phyloP scores from a whole-genome alignment of 2,113 vertebrate genomes.

The Saguinus imperator region DNA sequence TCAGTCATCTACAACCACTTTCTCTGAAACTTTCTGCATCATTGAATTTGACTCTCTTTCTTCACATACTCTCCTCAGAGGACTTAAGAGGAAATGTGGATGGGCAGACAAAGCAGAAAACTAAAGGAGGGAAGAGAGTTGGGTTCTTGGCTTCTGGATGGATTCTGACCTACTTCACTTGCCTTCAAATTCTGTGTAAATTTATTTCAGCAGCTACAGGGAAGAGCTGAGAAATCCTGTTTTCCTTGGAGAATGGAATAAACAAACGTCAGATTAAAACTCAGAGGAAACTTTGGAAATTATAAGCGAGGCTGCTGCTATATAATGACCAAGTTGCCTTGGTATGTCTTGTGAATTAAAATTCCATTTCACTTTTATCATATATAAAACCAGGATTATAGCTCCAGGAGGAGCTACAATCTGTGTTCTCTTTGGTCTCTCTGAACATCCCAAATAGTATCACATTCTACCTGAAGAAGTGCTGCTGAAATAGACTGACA shows the following conservation, averaged over 20 bases:
- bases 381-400: background rate
- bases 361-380: conserved; percentile 30
- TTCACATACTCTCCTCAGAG: background rate
- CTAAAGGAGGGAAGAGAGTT: background rate
- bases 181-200: background rate
- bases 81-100: background rate
- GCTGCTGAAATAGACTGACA: background rate
- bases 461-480: conserved; percentile 25
- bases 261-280: conserved; percentile 9
- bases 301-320: background rate
- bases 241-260: conserved; percentile 20
- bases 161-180: background rate
- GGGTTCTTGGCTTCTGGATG: background rate
- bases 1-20: background rate
- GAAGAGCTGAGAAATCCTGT: background rate
- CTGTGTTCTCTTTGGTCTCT: conserved; percentile 19
- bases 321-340: conserved; percentile 2
- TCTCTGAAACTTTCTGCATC: background rate
- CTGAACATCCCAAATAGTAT: conserved; percentile 16
- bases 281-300: conserved; percentile 12
- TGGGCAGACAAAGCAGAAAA: background rate
- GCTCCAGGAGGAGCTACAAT: conserved; percentile 19
- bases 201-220: background rate
- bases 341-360: background rate
- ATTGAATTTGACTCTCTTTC: background rate